These are phyloP conservation scores for Callipepla squamata DNA, from an alignment of 2,113 vertebrate genomes.

Conservation along the genomic window DNA sequence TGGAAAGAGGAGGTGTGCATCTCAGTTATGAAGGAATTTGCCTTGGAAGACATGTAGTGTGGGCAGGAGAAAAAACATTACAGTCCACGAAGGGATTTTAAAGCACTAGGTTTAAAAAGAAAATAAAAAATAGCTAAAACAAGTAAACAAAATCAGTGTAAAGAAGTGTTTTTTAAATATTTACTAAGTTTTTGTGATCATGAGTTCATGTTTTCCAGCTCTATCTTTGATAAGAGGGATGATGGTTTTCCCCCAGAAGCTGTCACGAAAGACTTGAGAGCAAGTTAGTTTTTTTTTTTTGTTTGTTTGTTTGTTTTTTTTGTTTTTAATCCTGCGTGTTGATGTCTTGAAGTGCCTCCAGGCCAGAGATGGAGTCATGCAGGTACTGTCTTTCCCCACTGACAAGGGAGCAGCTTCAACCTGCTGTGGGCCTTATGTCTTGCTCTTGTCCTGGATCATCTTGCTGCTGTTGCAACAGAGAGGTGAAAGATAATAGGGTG, in stretches of 20 bases:
- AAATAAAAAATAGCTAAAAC: not conserved
- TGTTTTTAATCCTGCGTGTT: not conserved
- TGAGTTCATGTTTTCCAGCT: not conserved
- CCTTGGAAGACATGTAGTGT: not conserved
- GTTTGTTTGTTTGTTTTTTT: not conserved
- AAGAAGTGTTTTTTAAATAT: not conserved
- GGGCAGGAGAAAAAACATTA: not conserved
- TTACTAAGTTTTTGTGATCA: not conserved
- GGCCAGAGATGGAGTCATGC: too few species aligned
- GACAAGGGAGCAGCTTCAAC: not conserved
- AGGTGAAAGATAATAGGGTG: not conserved
- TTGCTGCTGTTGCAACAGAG: not conserved
- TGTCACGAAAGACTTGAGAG: not conserved
- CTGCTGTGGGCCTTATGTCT: not conserved
- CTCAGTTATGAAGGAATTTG: not conserved
- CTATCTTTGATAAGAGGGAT: not conserved
- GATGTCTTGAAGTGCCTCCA: not conserved
- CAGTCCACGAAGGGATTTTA: not conserved
- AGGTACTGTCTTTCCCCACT: not conserved
- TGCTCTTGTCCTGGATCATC: not conserved
- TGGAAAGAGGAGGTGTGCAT: not conserved
- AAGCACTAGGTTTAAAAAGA: not conserved
- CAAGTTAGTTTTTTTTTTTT: not conserved
- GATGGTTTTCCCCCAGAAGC: rapidly evolving
- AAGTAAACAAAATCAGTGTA: not conserved